These are phyloP conservation scores for Drosophila fulvimacula DNA, from an alignment of 2,888 invertebrate genomes.

Conservation along the genomic window DNA sequence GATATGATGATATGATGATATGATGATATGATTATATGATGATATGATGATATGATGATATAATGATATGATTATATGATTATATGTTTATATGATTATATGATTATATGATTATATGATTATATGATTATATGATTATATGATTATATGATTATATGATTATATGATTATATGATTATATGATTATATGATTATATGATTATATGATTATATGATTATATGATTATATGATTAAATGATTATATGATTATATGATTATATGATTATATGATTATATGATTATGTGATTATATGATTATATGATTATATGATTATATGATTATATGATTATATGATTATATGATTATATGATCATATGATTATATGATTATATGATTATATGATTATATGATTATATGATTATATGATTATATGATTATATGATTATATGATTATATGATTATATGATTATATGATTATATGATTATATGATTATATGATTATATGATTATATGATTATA, in stretches of 20 bases:
- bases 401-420: not conserved
- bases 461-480: not conserved
- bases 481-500: not conserved
- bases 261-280: not conserved
- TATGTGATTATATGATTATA: not conserved
- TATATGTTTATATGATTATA: not conserved
- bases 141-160: not conserved
- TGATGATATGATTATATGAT: slow-evolving; percentile 3
- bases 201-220: slow-evolving; percentile 1
- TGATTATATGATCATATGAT: not conserved
- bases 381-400: not conserved
- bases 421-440: not conserved
- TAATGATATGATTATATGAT: slow-evolving; percentile 4
- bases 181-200: slow-evolving; percentile 4
- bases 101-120: not conserved
- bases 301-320: not conserved
- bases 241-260: not conserved
- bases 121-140: slow-evolving; percentile 2
- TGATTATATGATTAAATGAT: not conserved
- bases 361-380: not conserved
- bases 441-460: not conserved
- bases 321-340: not conserved
- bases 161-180: slow-evolving; percentile 1
- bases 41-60: slow-evolving; percentile 3
- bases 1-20: slow-evolving; percentile 7